A percentile compares a stretch with the other conserved stretches of the same genome.
Evolutionary conservation across 2,797 vertebrate genomes (phyloP).

Genomic region (Petrocephalus sullivani): DNA sequence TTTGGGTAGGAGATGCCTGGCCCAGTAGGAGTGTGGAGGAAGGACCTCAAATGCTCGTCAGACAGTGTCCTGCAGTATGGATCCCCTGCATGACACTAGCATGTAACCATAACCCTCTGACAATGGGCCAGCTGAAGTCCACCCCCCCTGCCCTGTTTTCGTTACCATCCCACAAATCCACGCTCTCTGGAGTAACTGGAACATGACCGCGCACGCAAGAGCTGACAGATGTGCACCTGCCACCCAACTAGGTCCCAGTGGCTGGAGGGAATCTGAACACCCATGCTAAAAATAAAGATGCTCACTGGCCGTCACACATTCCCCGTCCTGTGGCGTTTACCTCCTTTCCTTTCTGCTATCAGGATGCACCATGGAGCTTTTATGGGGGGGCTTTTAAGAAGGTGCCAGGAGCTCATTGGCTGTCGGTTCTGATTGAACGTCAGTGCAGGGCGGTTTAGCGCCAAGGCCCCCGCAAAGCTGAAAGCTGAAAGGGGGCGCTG

Average conservation of each 20-base stretch:
- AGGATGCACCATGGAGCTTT: neutral
- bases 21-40: slow-evolving; percentile 34
- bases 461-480: slow-evolving; percentile 56
- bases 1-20: slow-evolving; percentile 37
- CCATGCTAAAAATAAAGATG: neutral
- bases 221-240: neutral
- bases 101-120: neutral
- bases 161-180: neutral
- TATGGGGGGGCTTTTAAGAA: neutral
- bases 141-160: neutral
- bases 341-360: neutral
- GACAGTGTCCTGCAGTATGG: slow-evolving; percentile 17
- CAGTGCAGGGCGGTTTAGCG: slow-evolving; percentile 45
- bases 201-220: neutral
- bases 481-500: slow-evolving; percentile 50
- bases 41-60: slow-evolving; percentile 29
- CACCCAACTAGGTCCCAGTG: neutral
- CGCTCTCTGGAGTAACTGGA: neutral
- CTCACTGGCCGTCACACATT: neutral
- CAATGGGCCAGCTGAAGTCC: neutral
- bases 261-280: neutral
- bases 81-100: slow-evolving; percentile 29
- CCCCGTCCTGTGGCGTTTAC: neutral
- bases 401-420: slow-evolving; percentile 12
- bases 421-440: slow-evolving; percentile 48